Evolutionary conservation across 1,140 invertebrate genomes (phyloP), one percentile per base, ranked within the genome.

Genomic region (Monomorium pharaonis): DNA sequence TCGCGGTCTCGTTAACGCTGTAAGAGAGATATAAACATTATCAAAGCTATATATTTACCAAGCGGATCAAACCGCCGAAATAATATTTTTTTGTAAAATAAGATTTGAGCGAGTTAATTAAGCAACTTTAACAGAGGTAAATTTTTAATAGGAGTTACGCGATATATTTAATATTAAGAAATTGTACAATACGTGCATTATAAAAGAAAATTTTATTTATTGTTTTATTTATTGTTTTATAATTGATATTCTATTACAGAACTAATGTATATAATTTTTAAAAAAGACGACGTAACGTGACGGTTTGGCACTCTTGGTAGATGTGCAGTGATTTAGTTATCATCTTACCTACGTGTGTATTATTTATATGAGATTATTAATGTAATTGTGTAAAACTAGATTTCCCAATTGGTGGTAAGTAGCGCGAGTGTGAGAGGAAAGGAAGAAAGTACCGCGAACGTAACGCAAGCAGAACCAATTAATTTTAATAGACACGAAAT

Each of bases 331-430:
- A 74, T 72, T 83, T 67, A 87, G 30, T 84, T 67, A 67, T 30
- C 63, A 58, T 86, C 86, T 67, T 87, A 72, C 76, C 56, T 90
- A 87, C 78, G 62, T 90, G 62, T 90, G 86, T 90, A 90, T 85
- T 88, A 90, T 90, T 86, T 90, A 84, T 84, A 86, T 88, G 89
- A 90, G 86, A 90, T 90, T 90, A 90, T 88, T 88, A 88, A 75
- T 78, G 86, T 88, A 88, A 90, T 70, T 89, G 58, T 89, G 70
- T 87, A 63, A 87, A 89, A 56, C 49, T 90, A 90, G 86, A 81
- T 89, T 70, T 54, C 70, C 85, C 65, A 87, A 16, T 87, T 75
- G 78, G 47, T 51, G 62, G 44, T 81, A 70, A 60, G 60, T 85
- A 87, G 74, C 56, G 12, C 5, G 84, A 70, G 42, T 69, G 69